Conservation (phyloP, 2,888 invertebrate genomes). For the Ormyrus pomaceus region DNA sequence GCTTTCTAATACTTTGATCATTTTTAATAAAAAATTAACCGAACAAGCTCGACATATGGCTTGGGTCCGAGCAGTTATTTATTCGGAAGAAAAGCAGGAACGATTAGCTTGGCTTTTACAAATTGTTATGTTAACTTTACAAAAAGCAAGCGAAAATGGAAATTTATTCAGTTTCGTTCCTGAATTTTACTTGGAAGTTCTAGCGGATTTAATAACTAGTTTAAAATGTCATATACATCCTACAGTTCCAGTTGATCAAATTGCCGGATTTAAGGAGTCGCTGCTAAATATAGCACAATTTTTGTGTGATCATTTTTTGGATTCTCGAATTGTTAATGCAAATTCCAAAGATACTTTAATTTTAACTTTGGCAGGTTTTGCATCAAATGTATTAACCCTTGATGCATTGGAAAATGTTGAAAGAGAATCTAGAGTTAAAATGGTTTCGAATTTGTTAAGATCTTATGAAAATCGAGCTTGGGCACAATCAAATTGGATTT, state of each 20-base stretch:
- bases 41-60: slow-evolving; percentile 82
- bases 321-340: slow-evolving; percentile 84
- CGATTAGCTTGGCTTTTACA: slow-evolving; percentile 81
- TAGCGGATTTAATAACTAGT: slow-evolving; percentile 81
- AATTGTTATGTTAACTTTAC: slow-evolving; percentile 79
- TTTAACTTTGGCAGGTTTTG: slow-evolving; percentile 86
- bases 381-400: slow-evolving; percentile 84
- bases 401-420: slow-evolving; percentile 84
- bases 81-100: slow-evolving; percentile 80
- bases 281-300: slow-evolving; percentile 83
- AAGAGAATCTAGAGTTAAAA: slow-evolving; percentile 78
- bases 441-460: slow-evolving; percentile 83
- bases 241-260: slow-evolving; percentile 78
- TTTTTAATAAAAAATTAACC: slow-evolving; percentile 80
- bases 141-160: slow-evolving; percentile 79
- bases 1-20: slow-evolving; percentile 78
- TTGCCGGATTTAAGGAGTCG: slow-evolving; percentile 79
- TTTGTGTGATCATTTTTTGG: slow-evolving; percentile 85
- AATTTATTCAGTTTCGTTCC: slow-evolving; percentile 84
- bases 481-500: slow-evolving; percentile 91
- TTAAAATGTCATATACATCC: slow-evolving; percentile 82
- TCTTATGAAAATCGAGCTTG: slow-evolving; percentile 89
- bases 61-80: slow-evolving; percentile 83
- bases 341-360: slow-evolving; percentile 87
- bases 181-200: slow-evolving; percentile 84